A percentile compares a stretch with the other conserved stretches of the same genome.
Conservation (phyloP, 2,888 invertebrate genomes). For the Latrodectus hesperus region DNA sequence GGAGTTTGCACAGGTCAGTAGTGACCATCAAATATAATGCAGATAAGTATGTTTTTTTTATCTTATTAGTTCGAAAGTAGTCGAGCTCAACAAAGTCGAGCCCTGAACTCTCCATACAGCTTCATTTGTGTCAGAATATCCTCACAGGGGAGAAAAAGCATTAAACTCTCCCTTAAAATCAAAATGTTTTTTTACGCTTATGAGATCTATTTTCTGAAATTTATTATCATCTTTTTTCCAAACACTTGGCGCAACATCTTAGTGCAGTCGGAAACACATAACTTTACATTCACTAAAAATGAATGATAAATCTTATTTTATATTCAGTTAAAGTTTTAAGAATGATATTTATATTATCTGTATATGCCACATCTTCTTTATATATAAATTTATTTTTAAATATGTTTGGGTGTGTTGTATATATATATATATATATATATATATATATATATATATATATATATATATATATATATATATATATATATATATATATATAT, state of each 20-base stretch:
- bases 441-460: not conserved
- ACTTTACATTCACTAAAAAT: too few relatives aligned
- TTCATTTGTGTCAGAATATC: conserved; percentile 16
- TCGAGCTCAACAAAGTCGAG: not conserved
- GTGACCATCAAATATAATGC: conserved; percentile 2
- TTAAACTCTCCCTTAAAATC: too few relatives aligned
- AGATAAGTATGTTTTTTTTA: conserved; percentile 9
- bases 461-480: too few relatives aligned
- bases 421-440: conserved; percentile 1
- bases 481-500: too few relatives aligned
- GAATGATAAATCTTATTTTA: too few relatives aligned
- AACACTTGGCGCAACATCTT: too few relatives aligned
- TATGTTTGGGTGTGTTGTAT: not conserved
- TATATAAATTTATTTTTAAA: not conserved
- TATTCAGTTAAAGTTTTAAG: too few relatives aligned
- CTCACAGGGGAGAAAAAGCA: conserved; percentile 8
- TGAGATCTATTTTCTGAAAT: too few relatives aligned
- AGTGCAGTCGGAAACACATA: too few relatives aligned
- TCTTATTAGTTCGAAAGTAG: conserved; percentile 1
- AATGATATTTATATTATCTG: not conserved
- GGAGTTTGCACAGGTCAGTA: conserved; percentile 2
- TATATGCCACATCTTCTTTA: not conserved
- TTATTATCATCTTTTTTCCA: too few relatives aligned
- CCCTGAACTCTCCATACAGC: not conserved
- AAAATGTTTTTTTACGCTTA: too few relatives aligned